Evolutionary conservation across 1,140 invertebrate genomes (phyloP).

Genomic region (Oedothorax gibbosus): DNA sequence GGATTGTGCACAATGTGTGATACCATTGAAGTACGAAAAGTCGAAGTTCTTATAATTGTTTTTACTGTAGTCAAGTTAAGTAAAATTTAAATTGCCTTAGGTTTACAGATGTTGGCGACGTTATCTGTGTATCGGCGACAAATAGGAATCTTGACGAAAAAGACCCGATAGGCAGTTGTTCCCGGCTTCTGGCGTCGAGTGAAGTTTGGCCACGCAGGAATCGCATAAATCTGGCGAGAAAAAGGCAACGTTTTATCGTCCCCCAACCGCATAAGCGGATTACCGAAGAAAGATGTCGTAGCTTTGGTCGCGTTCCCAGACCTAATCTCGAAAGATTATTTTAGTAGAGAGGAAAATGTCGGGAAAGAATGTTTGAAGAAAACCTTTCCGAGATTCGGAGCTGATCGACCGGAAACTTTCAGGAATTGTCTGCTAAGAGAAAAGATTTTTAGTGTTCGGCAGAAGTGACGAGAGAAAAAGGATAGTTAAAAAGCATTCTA

Average conservation of each 20-base stretch:
- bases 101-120: too few relatives aligned
- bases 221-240: slow-evolving; percentile 46
- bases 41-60: background rate
- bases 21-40: slow-evolving; percentile 10
- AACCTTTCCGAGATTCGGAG: slow-evolving; percentile 23
- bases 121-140: too few relatives aligned
- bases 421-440: slow-evolving; percentile 14
- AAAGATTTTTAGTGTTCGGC: slow-evolving; percentile 38
- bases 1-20: background rate
- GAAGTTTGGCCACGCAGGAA: slow-evolving; percentile 26
- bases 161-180: too few relatives aligned
- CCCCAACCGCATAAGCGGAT: slow-evolving; percentile 52
- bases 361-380: slow-evolving; percentile 29
- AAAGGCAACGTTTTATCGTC: slow-evolving; percentile 48
- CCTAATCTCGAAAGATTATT: slow-evolving; percentile 51
- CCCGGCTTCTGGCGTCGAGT: too few relatives aligned
- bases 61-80: too few relatives aligned
- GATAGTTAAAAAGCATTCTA: background rate
- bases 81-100: too few relatives aligned
- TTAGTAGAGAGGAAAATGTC: slow-evolving; percentile 8
- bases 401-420: slow-evolving; percentile 33
- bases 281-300: slow-evolving; percentile 52
- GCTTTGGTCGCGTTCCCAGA: slow-evolving; percentile 47
- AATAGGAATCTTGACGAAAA: too few relatives aligned
- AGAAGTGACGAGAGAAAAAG: slow-evolving; percentile 4